A percentile compares a stretch with the other conserved stretches of the same genome.
These are phyloP conservation scores for Lottia gigantea DNA, from an alignment of 2,888 invertebrate genomes.

Conservation along the genomic window DNA sequence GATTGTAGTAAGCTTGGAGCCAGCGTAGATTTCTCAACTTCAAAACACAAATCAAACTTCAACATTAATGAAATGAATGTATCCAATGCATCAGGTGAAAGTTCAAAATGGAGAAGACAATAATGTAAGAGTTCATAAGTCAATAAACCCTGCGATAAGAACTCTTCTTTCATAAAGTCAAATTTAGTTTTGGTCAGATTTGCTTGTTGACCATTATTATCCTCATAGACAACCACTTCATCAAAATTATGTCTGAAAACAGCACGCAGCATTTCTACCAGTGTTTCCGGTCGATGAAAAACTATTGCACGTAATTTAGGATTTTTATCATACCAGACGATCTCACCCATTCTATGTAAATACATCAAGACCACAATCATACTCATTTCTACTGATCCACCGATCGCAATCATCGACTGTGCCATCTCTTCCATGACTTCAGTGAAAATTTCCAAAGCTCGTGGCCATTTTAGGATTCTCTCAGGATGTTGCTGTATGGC, in stretches of 20 bases:
- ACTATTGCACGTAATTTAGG: conserved; percentile 47
- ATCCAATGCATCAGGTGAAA: conserved; percentile 48
- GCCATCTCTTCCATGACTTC: conserved; percentile 41
- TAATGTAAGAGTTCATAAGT: conserved; percentile 52
- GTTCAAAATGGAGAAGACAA: conserved; percentile 49
- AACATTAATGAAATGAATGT: conserved; percentile 56
- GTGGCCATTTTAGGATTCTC: conserved; percentile 46
- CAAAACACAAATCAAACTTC: conserved; percentile 60
- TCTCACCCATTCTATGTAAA: conserved; percentile 53
- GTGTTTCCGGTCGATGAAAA: conserved; percentile 57
- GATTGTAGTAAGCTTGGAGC: conserved; percentile 43
- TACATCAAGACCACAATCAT: conserved; percentile 54
- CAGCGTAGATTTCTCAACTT: conserved; percentile 40
- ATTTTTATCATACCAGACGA: conserved; percentile 60
- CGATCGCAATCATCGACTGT: conserved; percentile 50
- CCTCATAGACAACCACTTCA: conserved; percentile 45
- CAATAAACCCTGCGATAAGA: conserved; percentile 52
- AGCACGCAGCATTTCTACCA: conserved; percentile 59
- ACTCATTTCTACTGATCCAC: conserved; percentile 52
- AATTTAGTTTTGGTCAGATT: conserved; percentile 32
- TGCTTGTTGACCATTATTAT: conserved; percentile 39
- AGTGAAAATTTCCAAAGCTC: conserved; percentile 38
- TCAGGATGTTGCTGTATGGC: conserved; percentile 46
- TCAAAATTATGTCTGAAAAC: conserved; percentile 60
- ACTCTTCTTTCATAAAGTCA: conserved; percentile 47